Percentiles rank a stretch among this genome's conserved stretches.
Conservation (phyloP, 2,888 invertebrate species). For the Habroteleia sp. region DNA sequence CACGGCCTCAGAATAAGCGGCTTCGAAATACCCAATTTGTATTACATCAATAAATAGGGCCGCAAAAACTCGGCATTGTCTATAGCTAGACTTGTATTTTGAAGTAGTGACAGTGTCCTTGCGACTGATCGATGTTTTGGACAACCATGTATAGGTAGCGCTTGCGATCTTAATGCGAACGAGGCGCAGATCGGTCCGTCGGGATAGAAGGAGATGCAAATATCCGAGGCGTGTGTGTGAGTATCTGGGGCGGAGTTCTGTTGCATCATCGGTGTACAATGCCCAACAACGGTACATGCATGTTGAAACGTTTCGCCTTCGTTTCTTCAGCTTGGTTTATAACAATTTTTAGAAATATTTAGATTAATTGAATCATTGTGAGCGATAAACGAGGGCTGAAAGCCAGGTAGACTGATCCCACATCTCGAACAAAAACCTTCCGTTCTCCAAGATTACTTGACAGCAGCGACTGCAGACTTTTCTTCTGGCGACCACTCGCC, state of each 20-base stretch:
- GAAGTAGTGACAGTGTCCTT: conserved; percentile 54
- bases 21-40: conserved; percentile 32
- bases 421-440: conserved; percentile 60
- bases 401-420: conserved; percentile 52
- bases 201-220: conserved; percentile 5
- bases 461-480: conserved; percentile 15
- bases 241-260: conserved; percentile 68
- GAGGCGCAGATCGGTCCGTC: conserved; percentile 2
- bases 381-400: too few species aligned
- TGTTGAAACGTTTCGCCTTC: not conserved
- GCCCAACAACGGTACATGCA: conserved; percentile 6
- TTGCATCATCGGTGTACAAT: conserved; percentile 63
- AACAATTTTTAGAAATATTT: too few species aligned
- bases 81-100: conserved; percentile 12
- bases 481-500: conserved; percentile 13
- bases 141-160: conserved; percentile 67
- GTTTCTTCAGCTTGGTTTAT: too few species aligned
- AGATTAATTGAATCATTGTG: too few species aligned
- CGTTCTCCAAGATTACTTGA: conserved; percentile 24
- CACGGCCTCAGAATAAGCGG: conserved; percentile 5
- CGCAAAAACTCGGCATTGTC: conserved; percentile 30
- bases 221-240: conserved; percentile 22
- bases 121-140: conserved; percentile 64
- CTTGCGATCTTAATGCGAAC: conserved; percentile 8
- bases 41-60: conserved; percentile 27